A percentile compares a stretch with the other conserved stretches of the same genome.
Evolutionary conservation across 2,888 invertebrate genomes (phyloP).

Genomic region (Sipunculus nudus): DNA sequence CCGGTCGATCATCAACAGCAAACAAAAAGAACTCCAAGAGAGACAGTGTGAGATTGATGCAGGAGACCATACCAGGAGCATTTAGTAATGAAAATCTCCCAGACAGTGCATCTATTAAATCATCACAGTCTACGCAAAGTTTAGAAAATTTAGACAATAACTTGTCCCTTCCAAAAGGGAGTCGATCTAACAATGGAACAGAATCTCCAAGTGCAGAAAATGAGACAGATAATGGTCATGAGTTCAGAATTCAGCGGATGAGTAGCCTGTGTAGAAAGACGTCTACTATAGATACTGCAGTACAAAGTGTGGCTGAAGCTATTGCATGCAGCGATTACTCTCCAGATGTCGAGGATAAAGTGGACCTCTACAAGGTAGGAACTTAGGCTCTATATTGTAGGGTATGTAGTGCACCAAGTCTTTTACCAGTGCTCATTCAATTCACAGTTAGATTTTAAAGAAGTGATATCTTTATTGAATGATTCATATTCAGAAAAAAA

Average conservation of each 20-base stretch:
- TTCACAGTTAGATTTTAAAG: too few relatives aligned
- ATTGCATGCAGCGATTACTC: conserved; percentile 31
- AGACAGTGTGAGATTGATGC: conserved; percentile 4
- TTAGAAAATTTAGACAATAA: too few relatives aligned
- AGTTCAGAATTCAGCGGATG: not conserved
- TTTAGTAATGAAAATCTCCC: too few relatives aligned
- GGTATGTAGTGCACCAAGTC: too few relatives aligned
- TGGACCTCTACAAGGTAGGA: conserved; percentile 30
- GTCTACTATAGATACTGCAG: not conserved
- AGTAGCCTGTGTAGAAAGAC: conserved; percentile 5
- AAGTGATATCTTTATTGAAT: too few relatives aligned
- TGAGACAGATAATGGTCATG: not conserved
- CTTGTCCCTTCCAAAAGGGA: too few relatives aligned
- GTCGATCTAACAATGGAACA: not conserved
- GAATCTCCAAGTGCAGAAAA: not conserved
- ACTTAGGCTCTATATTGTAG: not conserved
- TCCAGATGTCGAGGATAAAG: conserved; percentile 23
- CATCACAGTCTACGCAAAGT: too few relatives aligned
- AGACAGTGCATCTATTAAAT: too few relatives aligned
- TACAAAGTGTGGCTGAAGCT: conserved; percentile 20
- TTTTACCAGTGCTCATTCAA: too few relatives aligned
- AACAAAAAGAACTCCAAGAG: not conserved
- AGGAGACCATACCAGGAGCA: not conserved
- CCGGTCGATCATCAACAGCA: conserved; percentile 6
- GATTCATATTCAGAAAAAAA: too few relatives aligned